Conservation (phyloP, 2,113 vertebrate genomes). For the Sander lucioperca region DNA sequence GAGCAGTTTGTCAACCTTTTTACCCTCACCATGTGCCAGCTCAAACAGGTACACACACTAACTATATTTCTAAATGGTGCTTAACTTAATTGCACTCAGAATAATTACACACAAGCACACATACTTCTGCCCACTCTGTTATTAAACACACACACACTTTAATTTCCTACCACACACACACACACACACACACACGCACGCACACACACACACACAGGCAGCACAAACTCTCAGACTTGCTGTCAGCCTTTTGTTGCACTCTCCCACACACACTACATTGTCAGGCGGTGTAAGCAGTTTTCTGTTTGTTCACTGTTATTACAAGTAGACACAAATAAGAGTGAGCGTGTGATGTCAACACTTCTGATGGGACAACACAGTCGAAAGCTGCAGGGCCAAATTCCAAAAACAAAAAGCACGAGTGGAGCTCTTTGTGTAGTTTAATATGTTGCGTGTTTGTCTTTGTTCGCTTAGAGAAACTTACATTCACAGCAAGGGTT, state of each 20-base stretch:
- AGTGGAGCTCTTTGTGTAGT: not conserved
- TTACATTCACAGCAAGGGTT: no score
- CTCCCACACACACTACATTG: not conserved
- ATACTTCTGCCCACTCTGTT: not conserved
- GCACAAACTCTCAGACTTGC: not conserved
- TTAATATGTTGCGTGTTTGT: not conserved
- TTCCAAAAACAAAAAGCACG: not conserved
- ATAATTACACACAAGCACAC: not conserved
- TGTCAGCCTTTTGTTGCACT: not conserved
- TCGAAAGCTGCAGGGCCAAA: not conserved
- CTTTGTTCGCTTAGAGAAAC: not conserved
- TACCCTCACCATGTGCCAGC: slow-evolving; percentile 96
- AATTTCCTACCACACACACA: not conserved
- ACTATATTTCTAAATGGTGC: slow-evolving; percentile 14
- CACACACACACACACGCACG: not conserved
- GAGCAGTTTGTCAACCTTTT: slow-evolving; percentile 96
- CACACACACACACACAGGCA: not conserved
- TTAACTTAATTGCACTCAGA: slow-evolving; percentile 26
- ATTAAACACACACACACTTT: slow-evolving; percentile 18
- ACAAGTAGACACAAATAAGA: not conserved
- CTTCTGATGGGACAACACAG: not conserved
- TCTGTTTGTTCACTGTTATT: slow-evolving; percentile 10
- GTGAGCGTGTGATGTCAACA: not conserved
- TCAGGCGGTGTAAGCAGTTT: not conserved
- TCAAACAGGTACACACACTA: slow-evolving; percentile 90